Conservation (phyloP, 2,797 vertebrate genomes). For the Rhodeus uyekii region DNA sequence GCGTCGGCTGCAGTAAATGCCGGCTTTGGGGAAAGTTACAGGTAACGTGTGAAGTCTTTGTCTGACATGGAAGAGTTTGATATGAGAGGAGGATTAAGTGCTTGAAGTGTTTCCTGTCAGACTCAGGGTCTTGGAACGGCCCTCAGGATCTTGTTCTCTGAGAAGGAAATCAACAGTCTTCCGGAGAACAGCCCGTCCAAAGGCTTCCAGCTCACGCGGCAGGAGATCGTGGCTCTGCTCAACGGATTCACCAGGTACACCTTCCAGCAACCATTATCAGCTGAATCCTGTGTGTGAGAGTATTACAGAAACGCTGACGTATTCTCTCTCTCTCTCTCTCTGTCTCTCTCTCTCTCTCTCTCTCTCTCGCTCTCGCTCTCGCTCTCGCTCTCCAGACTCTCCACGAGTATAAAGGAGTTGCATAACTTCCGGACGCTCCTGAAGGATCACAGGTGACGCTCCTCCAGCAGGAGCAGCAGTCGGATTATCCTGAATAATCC, state of each 20-base stretch:
- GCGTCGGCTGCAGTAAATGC: conserved; percentile 96
- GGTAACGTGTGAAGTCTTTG: conserved; percentile 66
- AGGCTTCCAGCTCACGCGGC: conserved; percentile 92
- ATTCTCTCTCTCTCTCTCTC: too few species aligned
- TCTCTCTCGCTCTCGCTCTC: too few species aligned
- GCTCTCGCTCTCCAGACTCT: conserved; percentile 76
- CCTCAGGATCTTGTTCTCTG: conserved; percentile 94
- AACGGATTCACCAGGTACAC: conserved; percentile 92
- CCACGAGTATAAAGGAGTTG: conserved; percentile 91
- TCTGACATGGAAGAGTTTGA: not conserved
- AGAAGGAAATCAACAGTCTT: conserved; percentile 92
- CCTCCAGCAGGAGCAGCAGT: not conserved
- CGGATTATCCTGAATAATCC: conserved; percentile 61
- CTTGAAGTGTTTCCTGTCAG: conserved; percentile 65
- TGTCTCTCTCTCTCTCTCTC: too few species aligned
- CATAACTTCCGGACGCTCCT: conserved; percentile 89
- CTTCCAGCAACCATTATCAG: too few species aligned
- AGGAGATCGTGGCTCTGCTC: conserved; percentile 92
- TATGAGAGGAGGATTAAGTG: too few species aligned
- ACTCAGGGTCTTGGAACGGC: conserved; percentile 94
- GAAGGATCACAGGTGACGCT: conserved; percentile 87
- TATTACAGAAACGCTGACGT: too few species aligned
- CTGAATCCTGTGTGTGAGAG: too few species aligned
- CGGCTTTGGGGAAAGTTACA: conserved; percentile 95
- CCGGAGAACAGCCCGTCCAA: conserved; percentile 88